phyloP scores from a whole-genome alignment of 2,797 vertebrate genomes.

The Enteromius mattozi region DNA sequence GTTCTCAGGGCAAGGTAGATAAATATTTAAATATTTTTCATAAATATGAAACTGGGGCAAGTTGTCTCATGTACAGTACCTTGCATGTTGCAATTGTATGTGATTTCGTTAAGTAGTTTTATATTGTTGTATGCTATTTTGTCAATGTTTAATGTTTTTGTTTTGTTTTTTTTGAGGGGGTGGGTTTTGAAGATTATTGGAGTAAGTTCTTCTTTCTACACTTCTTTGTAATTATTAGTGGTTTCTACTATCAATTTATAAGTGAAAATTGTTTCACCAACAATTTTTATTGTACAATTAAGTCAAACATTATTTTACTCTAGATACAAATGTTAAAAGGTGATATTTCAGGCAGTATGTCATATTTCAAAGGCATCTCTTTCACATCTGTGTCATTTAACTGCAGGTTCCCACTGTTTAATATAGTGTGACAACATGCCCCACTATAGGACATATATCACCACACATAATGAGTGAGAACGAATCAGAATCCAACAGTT shows the following conservation, averaged over 20 bases:
- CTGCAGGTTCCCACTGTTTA: not conserved
- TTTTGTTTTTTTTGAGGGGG: not conserved
- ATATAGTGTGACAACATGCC: not conserved
- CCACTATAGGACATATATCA: not conserved
- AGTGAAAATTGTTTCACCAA: not conserved
- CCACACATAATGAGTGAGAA: not conserved
- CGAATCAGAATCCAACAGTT: not conserved
- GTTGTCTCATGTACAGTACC: not conserved
- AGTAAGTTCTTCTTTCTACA: not conserved
- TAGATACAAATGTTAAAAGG: not conserved
- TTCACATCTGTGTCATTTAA: not conserved
- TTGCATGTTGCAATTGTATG: not conserved
- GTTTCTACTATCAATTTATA: not conserved
- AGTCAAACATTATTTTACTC: no score
- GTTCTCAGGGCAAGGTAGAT: not conserved
- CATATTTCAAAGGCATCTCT: not conserved
- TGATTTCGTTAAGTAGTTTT: not conserved
- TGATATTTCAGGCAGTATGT: not conserved
- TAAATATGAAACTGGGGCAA: not conserved
- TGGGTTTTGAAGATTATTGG: not conserved
- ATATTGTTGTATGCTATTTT: not conserved
- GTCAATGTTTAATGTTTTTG: not conserved
- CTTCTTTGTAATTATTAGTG: not conserved
- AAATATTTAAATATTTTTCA: not conserved
- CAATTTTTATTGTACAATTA: not conserved